Evolutionary conservation across 1,140 invertebrate species (phyloP).

Genomic region (Antheraea mylitta): DNA sequence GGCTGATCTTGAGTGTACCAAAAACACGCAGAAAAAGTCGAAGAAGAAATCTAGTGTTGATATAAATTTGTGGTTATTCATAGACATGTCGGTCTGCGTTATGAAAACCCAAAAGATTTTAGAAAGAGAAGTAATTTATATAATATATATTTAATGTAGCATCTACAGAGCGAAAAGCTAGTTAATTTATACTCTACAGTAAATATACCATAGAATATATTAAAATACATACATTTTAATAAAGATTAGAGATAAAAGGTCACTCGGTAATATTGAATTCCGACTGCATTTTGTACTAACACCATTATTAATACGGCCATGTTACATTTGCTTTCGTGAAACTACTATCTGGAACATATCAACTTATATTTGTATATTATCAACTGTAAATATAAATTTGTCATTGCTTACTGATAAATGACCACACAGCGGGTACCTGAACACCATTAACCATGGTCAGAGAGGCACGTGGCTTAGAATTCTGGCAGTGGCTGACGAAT

Average conservation of each 20-base stretch:
- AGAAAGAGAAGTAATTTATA: too few relatives aligned
- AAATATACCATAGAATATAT: background rate
- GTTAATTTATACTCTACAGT: background rate
- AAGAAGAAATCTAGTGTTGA: too few relatives aligned
- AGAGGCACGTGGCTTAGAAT: constrained; percentile 46
- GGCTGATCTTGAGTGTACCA: too few relatives aligned
- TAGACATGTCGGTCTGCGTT: too few relatives aligned
- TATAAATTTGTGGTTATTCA: too few relatives aligned
- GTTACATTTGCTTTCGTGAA: background rate
- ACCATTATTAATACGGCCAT: background rate
- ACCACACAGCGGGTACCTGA: constrained; percentile 49
- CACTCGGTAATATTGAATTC: background rate
- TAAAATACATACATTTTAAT: background rate
- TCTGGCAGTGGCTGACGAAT: constrained; percentile 49
- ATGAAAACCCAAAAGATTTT: too few relatives aligned
- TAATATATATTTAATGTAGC: too few relatives aligned
- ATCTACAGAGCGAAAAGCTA: background rate
- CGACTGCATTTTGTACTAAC: background rate
- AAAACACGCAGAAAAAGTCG: too few relatives aligned
- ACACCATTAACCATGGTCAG: constrained; percentile 39
- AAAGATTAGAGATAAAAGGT: constrained; percentile 3
- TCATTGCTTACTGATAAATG: constrained; percentile 52
- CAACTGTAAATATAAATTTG: constrained; percentile 1
- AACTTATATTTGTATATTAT: background rate
- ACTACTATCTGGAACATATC: background rate